Evolutionary conservation across 2,797 vertebrate species (phyloP), one percentile per base, ranked within the genome.

Genomic region (Podargus strigoides): DNA sequence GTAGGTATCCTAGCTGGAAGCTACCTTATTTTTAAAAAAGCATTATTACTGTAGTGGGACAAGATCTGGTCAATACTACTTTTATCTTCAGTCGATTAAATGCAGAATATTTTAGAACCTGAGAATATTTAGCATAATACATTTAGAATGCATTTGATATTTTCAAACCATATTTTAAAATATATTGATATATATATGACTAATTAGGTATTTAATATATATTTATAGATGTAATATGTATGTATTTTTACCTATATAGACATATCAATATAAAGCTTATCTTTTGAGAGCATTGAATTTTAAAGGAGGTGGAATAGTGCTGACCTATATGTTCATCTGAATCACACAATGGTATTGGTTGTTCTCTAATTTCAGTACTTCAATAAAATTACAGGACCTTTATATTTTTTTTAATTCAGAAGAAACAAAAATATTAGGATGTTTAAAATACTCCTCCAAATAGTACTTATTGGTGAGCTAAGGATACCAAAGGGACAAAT

Each of bases 31-130:
- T 81, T 52, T 59, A 37, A 75, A 78, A 50, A 76, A 66, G 8
- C 14, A 66, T 3, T 1, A 0, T 14, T 42, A 24, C 5, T 46
- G 6, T 53, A 14, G 28, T 46, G 32, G 32, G n/a, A n/a, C 27
- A 82, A 93, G 15, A 34, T 7, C 6, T 49, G 11, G 22, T 42
- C n/a, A 75, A 42, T n/a, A 44, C 3, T 28, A 18, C 7, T 82
- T 14, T 8, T 73, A 4, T 15, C 10, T 93, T 73, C 13, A 36
- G 22, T 41, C 24, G n/a, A 5, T 59, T 79, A 75, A 79, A 73
- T 30, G 12, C 7, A 26, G 8, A 46, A 44, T 39, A 14, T 27
- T 80, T 73, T 64, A n/a, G 28, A 87, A 62, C 5, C 5, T 72
- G 6, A 64, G 6, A 34, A 16, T 68, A 50, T 80, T 86, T 47